Conservation (phyloP, 2,888 invertebrate genomes). For the Patella ulyssiponensis region DNA sequence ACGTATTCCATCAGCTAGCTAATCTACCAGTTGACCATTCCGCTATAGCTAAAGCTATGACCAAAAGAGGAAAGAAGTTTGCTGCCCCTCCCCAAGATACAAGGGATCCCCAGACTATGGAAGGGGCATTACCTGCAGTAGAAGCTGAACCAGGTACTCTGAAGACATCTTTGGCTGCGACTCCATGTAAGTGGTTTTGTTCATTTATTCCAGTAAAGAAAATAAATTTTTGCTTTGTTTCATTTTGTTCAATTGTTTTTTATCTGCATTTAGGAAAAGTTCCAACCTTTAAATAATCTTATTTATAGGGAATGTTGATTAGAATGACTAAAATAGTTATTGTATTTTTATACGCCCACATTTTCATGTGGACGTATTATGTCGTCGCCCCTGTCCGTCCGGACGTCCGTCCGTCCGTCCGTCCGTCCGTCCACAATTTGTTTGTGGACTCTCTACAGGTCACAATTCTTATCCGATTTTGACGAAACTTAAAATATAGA, state of each 20-base stretch:
- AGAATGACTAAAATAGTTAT: too few species aligned
- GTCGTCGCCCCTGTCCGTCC: too few species aligned
- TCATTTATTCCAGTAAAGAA: too few species aligned
- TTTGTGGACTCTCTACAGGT: too few species aligned
- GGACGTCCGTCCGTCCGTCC: too few species aligned
- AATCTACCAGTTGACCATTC: constrained; percentile 94
- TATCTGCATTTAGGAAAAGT: not conserved
- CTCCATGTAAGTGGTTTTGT: constrained; percentile 79
- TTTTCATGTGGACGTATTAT: too few species aligned
- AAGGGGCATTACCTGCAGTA: constrained; percentile 69
- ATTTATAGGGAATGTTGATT: not conserved
- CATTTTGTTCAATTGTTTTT: not conserved
- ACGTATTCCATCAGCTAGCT: constrained; percentile 97
- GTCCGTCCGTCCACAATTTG: too few species aligned
- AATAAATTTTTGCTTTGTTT: too few species aligned
- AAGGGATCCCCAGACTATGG: constrained; percentile 66
- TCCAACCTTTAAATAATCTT: not conserved
- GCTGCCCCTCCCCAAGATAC: constrained; percentile 51
- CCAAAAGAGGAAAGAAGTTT: constrained; percentile 70
- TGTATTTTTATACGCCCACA: too few species aligned
- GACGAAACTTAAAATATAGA: too few species aligned
- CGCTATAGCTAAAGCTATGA: constrained; percentile 84
- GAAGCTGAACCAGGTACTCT: constrained; percentile 81
- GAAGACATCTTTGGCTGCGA: constrained; percentile 90
- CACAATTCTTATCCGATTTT: too few species aligned